Evolutionary conservation across 2,888 invertebrate genomes (phyloP).

Genomic region (Catocala nupta): DNA sequence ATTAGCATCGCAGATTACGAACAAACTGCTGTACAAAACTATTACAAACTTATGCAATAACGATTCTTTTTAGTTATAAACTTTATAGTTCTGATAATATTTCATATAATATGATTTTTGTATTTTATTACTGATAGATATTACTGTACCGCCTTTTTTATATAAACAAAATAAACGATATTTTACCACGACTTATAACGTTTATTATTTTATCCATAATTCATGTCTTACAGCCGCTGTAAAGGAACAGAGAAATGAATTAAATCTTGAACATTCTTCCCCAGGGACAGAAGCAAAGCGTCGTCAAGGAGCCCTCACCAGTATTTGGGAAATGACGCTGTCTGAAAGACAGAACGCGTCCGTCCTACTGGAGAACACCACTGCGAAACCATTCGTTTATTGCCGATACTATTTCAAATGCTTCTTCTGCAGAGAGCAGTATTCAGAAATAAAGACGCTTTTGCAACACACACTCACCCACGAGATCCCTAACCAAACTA

Average conservation of each 20-base stretch:
- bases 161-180: conserved; percentile 7
- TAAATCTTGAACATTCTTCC: conserved; percentile 57
- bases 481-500: conserved; percentile 58
- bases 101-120: too few relatives aligned
- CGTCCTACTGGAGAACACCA: conserved; percentile 64
- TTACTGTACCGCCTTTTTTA: neutral
- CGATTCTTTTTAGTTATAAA: too few relatives aligned
- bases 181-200: neutral
- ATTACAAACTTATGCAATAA: too few relatives aligned
- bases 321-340: conserved; percentile 76
- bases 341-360: conserved; percentile 75
- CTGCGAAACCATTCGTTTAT: conserved; percentile 71
- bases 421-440: conserved; percentile 72
- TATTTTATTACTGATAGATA: too few relatives aligned
- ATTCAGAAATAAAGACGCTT: conserved; percentile 63
- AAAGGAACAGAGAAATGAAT: neutral
- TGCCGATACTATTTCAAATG: conserved; percentile 76
- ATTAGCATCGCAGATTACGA: too few relatives aligned
- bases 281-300: conserved; percentile 58
- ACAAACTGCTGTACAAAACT: too few relatives aligned
- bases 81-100: too few relatives aligned
- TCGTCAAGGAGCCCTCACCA: conserved; percentile 65
- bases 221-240: too few relatives aligned
- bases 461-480: conserved; percentile 65
- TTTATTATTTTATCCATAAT: neutral